These are phyloP conservation scores for Drosophila parthenogenetica DNA, from an alignment of 2,888 invertebrate genomes.

Conservation along the genomic window DNA sequence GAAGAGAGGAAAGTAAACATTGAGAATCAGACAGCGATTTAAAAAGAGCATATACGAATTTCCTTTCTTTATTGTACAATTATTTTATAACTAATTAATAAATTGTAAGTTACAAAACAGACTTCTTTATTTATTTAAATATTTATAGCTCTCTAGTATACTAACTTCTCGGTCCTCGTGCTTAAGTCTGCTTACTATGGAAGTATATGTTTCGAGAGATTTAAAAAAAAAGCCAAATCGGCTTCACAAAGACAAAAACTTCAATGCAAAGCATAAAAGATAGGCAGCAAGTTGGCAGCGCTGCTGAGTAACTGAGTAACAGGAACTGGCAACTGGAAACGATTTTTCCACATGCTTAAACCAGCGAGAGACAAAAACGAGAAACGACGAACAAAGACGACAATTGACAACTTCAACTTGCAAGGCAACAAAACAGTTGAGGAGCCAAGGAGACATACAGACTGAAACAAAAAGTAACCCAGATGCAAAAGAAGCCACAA, in stretches of 20 bases:
- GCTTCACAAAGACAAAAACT: neutral
- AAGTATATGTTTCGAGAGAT: too few species aligned
- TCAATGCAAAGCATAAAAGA: neutral
- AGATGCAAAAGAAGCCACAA: constrained; percentile 11
- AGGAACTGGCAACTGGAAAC: constrained; percentile 75
- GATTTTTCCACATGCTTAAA: constrained; percentile 77
- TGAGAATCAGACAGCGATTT: too few species aligned
- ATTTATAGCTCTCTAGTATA: too few species aligned
- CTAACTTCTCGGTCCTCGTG: too few species aligned
- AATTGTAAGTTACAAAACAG: too few species aligned
- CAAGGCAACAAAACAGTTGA: constrained; percentile 33
- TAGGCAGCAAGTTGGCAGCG: constrained; percentile 13
- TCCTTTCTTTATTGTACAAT: too few species aligned
- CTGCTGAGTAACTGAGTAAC: constrained; percentile 31
- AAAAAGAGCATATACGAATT: too few species aligned
- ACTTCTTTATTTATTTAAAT: too few species aligned
- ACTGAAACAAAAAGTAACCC: constrained; percentile 48
- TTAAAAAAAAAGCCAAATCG: neutral
- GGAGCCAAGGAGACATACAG: constrained; percentile 12
- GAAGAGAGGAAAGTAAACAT: too few species aligned
- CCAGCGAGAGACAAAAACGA: constrained; percentile 28
- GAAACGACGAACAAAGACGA: constrained; percentile 47
- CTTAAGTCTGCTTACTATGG: too few species aligned
- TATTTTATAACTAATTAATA: too few species aligned
- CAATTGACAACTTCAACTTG: constrained; percentile 64